Evolutionary conservation across 2,888 invertebrate species (phyloP), one percentile per base, ranked within the genome.

Genomic region (Aleiodes testaceus): DNA sequence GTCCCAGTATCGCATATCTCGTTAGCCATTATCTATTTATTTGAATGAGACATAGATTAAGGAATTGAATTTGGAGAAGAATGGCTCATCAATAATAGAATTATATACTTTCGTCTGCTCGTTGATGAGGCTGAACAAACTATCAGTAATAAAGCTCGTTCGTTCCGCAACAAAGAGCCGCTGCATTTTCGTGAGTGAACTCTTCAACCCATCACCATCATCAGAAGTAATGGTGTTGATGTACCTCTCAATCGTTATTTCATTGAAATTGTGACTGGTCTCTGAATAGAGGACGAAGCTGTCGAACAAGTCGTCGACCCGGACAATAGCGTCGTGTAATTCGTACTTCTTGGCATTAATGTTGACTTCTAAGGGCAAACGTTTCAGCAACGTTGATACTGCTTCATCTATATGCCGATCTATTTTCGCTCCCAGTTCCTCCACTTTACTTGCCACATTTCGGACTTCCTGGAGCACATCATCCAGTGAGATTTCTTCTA

Each of bases 361-460:
- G 45, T 70, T 66, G 42, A 55, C 55, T 16, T 26, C 36, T 66
- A 36, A 16, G 42, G 14, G 44, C 50, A 50, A 12, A n/a, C 52
- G 36, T n/a, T 52, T 12, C 7, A 49, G 14, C 26, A 50, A 30
- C 11, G 36, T 66, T 36, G 22, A 3, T 30, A 36, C 50, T 52
- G 49, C 50, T 26, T 55, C 53, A 52, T 55, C 53, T n/a, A 12
- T 49, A 20, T 55, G 22, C 36, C 53, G 20, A n/a, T 45, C 26
- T 36, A 14, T 45, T 44, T 36, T 44, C 9, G 42, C 16, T 49
- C 69, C 59, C 66, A 65, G 70, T 26, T 22, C 44, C 44, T 53
- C 30, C 67, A 4, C 52, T 63, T 67, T 67, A 69, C 64, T 64
- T 65, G 64, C 66, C 47, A 45, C 52, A 63, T 69, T 59, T 44